These are phyloP conservation scores for Homarus gammarus DNA, from an alignment of 2,888 invertebrate genomes.

Conservation along the genomic window DNA sequence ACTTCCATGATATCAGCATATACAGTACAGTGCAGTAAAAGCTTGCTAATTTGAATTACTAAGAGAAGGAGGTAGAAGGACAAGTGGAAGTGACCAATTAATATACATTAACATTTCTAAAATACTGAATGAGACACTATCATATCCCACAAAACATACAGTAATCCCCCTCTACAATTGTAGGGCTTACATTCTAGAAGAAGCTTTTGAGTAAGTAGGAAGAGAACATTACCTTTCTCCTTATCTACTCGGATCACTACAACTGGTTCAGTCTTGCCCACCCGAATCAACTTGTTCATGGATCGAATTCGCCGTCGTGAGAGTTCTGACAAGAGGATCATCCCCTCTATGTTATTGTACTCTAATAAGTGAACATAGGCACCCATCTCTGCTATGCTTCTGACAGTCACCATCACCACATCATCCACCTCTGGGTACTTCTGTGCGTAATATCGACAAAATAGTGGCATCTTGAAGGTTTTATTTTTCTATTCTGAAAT, in stretches of 20 bases:
- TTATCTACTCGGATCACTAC: conserved; percentile 90
- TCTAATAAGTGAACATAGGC: conserved; percentile 98
- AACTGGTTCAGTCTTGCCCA: conserved; percentile 90
- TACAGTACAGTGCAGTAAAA: too few species aligned
- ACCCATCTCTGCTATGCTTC: conserved; percentile 98
- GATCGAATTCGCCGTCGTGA: conserved; percentile 99
- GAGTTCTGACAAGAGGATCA: conserved; percentile 98
- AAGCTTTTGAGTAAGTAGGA: neutral
- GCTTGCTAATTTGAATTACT: too few species aligned
- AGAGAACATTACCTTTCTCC: conserved; percentile 89
- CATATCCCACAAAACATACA: too few species aligned
- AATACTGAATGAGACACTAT: too few species aligned
- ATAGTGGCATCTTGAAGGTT: conserved; percentile 83
- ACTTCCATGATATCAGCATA: too few species aligned
- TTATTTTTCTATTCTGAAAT: conserved; percentile 10
- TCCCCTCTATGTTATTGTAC: conserved; percentile 99
- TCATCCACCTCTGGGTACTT: conserved; percentile 99
- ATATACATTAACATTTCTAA: too few species aligned
- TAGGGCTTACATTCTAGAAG: too few species aligned
- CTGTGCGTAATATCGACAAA: conserved; percentile 97
- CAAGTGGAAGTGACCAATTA: too few species aligned
- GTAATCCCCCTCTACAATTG: too few species aligned
- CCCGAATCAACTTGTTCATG: conserved; percentile 98
- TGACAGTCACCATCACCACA: conserved; percentile 92
- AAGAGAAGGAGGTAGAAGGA: too few species aligned